Conservation (phyloP, 2,113 vertebrate species). For the Bujurquina vittata region DNA sequence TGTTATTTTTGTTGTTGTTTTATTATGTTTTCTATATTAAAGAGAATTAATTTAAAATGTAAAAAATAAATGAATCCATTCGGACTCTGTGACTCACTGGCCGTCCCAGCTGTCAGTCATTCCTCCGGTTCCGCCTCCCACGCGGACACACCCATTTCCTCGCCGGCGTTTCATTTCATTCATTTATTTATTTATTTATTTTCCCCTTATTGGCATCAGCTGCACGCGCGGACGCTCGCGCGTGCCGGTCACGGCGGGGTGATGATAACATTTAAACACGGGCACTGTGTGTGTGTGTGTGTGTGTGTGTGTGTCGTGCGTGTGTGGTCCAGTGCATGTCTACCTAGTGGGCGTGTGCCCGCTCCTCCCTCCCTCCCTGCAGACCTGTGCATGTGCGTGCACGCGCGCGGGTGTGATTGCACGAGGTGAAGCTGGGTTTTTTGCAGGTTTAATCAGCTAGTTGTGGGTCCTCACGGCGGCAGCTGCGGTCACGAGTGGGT, state of each 20-base stretch:
- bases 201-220: not conserved
- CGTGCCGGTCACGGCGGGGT: slow-evolving; percentile 41
- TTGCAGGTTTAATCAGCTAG: not conserved
- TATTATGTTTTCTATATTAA: too few relatives aligned
- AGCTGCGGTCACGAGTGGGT: slow-evolving; percentile 11
- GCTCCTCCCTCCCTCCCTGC: slow-evolving; percentile 35
- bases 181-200: not conserved
- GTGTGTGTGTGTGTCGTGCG: not conserved
- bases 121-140: slow-evolving; percentile 34
- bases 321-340: slow-evolving; percentile 26
- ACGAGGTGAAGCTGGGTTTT: not conserved
- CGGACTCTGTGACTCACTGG: slow-evolving; percentile 10
- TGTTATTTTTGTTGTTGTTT: not conserved
- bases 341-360: slow-evolving; percentile 64
- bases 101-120: slow-evolving; percentile 52
- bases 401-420: not conserved
- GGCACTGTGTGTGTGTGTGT: not conserved
- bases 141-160: slow-evolving; percentile 62
- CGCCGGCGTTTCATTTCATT: slow-evolving; percentile 51
- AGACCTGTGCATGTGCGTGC: slow-evolving; percentile 37
- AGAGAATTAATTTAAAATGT: too few relatives aligned
- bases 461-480: not conserved
- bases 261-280: slow-evolving; percentile 36
- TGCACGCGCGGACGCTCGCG: not conserved
- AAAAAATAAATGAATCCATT: too few relatives aligned